A percentile compares a stretch with the other conserved stretches of the same genome.
phyloP scores from a whole-genome alignment of 2,888 invertebrate species.

The Agrochola lota region DNA sequence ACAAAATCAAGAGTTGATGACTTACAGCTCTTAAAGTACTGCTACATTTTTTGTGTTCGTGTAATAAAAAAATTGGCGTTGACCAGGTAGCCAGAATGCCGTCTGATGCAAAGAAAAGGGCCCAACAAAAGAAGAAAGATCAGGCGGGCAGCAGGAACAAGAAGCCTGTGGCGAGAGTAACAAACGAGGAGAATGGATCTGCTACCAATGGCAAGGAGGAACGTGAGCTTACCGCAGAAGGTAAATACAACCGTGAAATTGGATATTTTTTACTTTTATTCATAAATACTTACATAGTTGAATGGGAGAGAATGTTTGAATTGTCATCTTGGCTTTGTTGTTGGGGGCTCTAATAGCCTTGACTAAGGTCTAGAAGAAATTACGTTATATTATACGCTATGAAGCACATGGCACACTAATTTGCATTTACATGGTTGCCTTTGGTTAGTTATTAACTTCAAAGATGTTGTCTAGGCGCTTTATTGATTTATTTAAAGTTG shows the following conservation, averaged over 20 bases:
- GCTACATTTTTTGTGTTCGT: constrained; percentile 60
- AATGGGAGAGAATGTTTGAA: background rate
- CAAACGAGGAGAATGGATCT: constrained; percentile 90
- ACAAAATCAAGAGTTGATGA: constrained; percentile 23
- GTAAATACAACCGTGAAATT: constrained; percentile 80
- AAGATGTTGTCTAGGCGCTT: background rate
- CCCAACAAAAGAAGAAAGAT: constrained; percentile 99
- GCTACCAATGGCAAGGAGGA: constrained; percentile 87
- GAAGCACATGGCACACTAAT: constrained; percentile 46
- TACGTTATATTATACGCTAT: background rate
- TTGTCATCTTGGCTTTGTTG: constrained; percentile 34
- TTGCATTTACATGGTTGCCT: background rate
- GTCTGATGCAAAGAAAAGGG: constrained; percentile 99
- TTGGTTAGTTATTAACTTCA: background rate
- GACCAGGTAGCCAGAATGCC: constrained; percentile 93
- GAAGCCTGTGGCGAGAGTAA: constrained; percentile 89
- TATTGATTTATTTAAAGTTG: background rate
- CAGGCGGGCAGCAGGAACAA: constrained; percentile 94
- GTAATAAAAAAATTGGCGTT: constrained; percentile 69
- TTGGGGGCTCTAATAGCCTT: background rate
- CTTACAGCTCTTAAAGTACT: constrained; percentile 7
- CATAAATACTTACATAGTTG: background rate
- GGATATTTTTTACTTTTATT: constrained; percentile 37
- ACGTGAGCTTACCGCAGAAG: constrained; percentile 93
- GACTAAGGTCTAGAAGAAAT: background rate